These are phyloP conservation scores for Rhabdomys pumilio DNA, from an alignment of 2,797 vertebrate species.

Conservation along the genomic window DNA sequence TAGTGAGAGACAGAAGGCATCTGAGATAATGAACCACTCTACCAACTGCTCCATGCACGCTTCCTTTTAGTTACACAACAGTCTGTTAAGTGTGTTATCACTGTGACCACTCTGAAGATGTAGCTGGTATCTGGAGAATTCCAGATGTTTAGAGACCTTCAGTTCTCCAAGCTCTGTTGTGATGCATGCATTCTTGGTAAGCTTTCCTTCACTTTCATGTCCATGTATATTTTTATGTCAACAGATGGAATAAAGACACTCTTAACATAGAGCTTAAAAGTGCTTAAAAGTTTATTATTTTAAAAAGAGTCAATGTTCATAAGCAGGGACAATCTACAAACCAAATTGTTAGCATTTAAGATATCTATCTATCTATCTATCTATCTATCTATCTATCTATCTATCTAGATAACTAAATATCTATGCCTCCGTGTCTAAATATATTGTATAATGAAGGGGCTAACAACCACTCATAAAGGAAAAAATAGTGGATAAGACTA, in stretches of 20 bases:
- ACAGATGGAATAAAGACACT: slow-evolving; percentile 8
- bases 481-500: neutral
- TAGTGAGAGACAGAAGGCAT: neutral
- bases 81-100: neutral
- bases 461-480: neutral
- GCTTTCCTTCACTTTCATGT: neutral
- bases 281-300: neutral
- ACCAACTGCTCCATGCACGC: neutral
- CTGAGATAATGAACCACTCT: neutral
- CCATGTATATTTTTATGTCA: neutral
- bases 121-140: neutral
- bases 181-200: neutral
- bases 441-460: neutral
- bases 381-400: neutral
- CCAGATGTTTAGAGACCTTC: neutral
- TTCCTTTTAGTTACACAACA: neutral
- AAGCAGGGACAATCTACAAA: neutral
- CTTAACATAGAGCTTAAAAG: slow-evolving; percentile 7
- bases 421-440: neutral
- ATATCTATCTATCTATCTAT: neutral
- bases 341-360: neutral
- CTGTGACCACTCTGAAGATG: neutral
- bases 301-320: neutral
- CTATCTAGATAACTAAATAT: neutral
- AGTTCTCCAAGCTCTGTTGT: neutral